Evolutionary conservation across 1,140 invertebrate genomes (phyloP).

Genomic region (Pseudomyrmex cubaensis): DNA sequence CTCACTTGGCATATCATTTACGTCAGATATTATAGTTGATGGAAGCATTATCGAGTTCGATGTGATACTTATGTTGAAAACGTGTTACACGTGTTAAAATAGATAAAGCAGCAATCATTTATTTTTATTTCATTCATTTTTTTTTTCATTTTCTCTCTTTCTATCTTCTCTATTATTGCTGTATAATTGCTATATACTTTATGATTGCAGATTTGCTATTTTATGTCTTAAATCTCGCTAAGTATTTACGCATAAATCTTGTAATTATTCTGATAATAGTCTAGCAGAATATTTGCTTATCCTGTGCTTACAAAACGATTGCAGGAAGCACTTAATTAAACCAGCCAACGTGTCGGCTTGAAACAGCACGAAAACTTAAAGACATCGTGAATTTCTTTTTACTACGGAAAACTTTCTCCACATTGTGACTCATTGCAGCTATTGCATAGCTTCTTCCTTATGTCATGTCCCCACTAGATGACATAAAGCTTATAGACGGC

Average conservation of each 20-base stretch:
- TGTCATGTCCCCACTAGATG: constrained; percentile 67
- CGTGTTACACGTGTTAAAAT: constrained; percentile 8
- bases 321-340: constrained; percentile 14
- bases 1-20: constrained; percentile 18
- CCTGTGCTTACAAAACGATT: background rate
- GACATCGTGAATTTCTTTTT: background rate
- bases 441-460: constrained; percentile 78
- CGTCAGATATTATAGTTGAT: constrained; percentile 18
- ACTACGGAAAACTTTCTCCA: constrained; percentile 65
- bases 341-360: background rate
- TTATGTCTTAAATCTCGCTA: constrained; percentile 1
- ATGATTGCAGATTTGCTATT: background rate
- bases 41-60: constrained; percentile 18
- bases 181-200: background rate
- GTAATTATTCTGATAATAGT: background rate
- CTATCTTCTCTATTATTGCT: background rate
- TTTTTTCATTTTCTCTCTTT: background rate
- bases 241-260: constrained; percentile 4
- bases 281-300: background rate
- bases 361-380: constrained; percentile 6
- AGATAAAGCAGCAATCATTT: background rate
- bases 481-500: background rate
- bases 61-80: constrained; percentile 6
- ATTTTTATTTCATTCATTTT: background rate
- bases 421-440: constrained; percentile 72